A percentile compares a stretch with the other conserved stretches of the same genome.
Evolutionary conservation across 1,140 invertebrate genomes (phyloP).

Genomic region (Galleria mellonella): DNA sequence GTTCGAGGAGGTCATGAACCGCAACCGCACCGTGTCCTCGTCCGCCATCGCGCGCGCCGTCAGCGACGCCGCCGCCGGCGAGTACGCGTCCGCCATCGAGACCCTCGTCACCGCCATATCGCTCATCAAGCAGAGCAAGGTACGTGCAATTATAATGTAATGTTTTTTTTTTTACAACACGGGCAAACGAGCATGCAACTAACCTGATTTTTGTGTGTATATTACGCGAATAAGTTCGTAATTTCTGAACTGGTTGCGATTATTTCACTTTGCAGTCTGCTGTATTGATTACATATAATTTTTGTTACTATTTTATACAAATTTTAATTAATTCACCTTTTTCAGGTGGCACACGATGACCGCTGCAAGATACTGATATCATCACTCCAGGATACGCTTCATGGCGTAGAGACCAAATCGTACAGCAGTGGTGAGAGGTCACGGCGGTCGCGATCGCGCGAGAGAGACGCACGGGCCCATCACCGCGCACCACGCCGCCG

Average conservation of each 20-base stretch:
- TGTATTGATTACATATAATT: no score
- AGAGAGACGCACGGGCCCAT: slow-evolving; percentile 83
- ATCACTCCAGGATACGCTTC: slow-evolving; percentile 96
- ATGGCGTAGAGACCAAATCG: slow-evolving; percentile 97
- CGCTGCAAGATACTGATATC: slow-evolving; percentile 98
- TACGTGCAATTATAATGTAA: slow-evolving; percentile 22
- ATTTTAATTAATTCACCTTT: no score
- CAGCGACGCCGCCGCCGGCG: slow-evolving; percentile 96
- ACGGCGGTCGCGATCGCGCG: slow-evolving; percentile 86
- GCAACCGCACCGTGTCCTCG: slow-evolving; percentile 97
- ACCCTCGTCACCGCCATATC: slow-evolving; percentile 99
- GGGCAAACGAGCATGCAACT: no score
- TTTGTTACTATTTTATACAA: no score
- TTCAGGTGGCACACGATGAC: slow-evolving; percentile 93
- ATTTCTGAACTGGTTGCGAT: no score
- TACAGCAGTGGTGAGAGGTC: slow-evolving; percentile 82
- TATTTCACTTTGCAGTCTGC: no score
- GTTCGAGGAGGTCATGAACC: slow-evolving; percentile 97
- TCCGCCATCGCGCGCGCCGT: slow-evolving; percentile 97
- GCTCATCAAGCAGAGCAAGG: slow-evolving; percentile 98
- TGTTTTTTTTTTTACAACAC: no score
- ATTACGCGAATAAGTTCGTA: no score
- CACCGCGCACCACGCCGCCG: slow-evolving; percentile 80
- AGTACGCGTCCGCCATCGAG: slow-evolving; percentile 98
- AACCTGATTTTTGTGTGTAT: no score